Percentiles rank a stretch among this genome's conserved stretches.
These are phyloP conservation scores for Cyclargus thomasi DNA, from an alignment of 1,140 invertebrate species.

Conservation along the genomic window DNA sequence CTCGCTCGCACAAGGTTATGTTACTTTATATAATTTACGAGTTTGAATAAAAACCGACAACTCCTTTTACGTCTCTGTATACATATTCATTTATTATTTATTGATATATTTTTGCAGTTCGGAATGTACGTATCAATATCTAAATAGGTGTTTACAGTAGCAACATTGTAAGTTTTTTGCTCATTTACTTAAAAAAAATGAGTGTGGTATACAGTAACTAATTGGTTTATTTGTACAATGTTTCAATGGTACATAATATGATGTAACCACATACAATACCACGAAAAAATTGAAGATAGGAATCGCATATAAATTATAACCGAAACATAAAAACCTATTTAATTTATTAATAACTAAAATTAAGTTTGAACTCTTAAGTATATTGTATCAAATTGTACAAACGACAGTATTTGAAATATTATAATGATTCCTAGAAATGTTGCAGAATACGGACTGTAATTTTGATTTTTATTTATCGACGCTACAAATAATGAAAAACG, in stretches of 20 bases:
- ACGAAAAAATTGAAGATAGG: not conserved
- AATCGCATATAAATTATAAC: not conserved
- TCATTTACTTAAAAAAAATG: not conserved
- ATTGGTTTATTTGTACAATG: not conserved
- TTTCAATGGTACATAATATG: too few relatives aligned
- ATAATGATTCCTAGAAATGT: not conserved
- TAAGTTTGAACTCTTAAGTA: not conserved
- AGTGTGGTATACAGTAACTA: not conserved
- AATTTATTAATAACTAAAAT: not conserved
- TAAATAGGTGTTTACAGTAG: not conserved
- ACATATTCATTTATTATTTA: conserved; percentile 4
- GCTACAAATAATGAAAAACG: conserved; percentile 6
- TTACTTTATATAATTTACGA: conserved; percentile 7
- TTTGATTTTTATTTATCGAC: conserved; percentile 11
- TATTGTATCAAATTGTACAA: not conserved
- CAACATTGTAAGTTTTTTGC: not conserved
- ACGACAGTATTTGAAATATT: not conserved
- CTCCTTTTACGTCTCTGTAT: not conserved
- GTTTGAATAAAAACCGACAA: conserved; percentile 8
- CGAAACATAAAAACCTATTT: not conserved
- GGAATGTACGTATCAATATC: not conserved
- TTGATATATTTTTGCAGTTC: not conserved
- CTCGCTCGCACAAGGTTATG: conserved; percentile 11
- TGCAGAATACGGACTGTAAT: not conserved
- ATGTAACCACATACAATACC: too few relatives aligned